Conservation (phyloP, 2,888 invertebrate genomes). For the Diplazon laetatorius region DNA sequence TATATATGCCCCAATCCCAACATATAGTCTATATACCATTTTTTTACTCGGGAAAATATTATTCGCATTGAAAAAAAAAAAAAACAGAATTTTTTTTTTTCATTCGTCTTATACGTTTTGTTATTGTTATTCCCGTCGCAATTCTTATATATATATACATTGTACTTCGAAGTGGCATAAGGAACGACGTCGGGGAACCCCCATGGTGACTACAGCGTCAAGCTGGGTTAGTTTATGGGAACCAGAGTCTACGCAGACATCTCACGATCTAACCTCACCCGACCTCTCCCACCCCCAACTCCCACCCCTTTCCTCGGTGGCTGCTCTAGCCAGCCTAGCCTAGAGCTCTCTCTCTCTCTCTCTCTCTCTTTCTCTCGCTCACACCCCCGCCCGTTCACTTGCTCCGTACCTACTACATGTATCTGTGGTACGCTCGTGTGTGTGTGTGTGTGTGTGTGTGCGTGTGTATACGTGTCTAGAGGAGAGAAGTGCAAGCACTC, state of each 20-base stretch:
- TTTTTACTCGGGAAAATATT: too few relatives aligned
- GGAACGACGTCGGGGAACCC: constrained; percentile 58
- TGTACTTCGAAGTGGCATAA: constrained; percentile 38
- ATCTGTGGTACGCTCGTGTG: constrained; percentile 21
- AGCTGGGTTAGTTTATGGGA: constrained; percentile 78
- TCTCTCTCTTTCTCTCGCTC: constrained; percentile 7
- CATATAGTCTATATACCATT: too few relatives aligned
- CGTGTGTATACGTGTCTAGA: constrained; percentile 72
- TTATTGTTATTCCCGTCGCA: constrained; percentile 13
- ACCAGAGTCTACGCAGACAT: constrained; percentile 79
- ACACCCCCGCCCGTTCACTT: too few relatives aligned
- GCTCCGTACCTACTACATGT: constrained; percentile 23
- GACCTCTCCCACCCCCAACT: constrained; percentile 69
- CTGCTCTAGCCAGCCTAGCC: constrained; percentile 77
- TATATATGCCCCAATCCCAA: too few relatives aligned
- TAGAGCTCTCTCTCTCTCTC: constrained; percentile 69
- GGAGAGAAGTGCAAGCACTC: constrained; percentile 81
- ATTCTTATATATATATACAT: constrained; percentile 42
- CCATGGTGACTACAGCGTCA: constrained; percentile 73
- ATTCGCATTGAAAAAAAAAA: too few relatives aligned
- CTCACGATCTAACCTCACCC: constrained; percentile 80
- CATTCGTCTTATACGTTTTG: constrained; percentile 5
- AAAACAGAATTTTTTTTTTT: too few relatives aligned
- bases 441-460: too few relatives aligned
- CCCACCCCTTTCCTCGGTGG: constrained; percentile 76